A percentile compares a stretch with the other conserved stretches of the same genome.
Evolutionary conservation across 2,113 vertebrate species (phyloP).

Genomic region (Mesocricetus auratus): DNA sequence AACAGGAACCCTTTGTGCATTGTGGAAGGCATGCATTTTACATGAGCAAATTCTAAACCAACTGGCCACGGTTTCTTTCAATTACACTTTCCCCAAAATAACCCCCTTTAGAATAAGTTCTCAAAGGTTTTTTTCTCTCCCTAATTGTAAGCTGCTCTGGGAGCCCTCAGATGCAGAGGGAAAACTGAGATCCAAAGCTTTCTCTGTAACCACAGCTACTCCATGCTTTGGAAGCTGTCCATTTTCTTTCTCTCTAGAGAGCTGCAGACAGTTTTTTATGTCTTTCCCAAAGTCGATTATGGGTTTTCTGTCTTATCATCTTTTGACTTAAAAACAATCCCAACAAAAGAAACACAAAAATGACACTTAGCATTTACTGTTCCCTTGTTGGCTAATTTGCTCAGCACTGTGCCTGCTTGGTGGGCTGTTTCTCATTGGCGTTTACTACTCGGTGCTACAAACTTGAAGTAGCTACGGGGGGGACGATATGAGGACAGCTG

Average conservation of each 20-base stretch:
- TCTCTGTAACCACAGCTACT: slow-evolving; percentile 64
- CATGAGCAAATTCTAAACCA: slow-evolving; percentile 74
- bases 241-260: slow-evolving; percentile 53
- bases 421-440: background rate
- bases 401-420: background rate
- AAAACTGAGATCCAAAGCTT: slow-evolving; percentile 25
- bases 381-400: background rate
- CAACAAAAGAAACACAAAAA: slow-evolving; percentile 36
- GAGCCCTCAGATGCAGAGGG: background rate
- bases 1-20: slow-evolving; percentile 61
- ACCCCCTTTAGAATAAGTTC: slow-evolving; percentile 63
- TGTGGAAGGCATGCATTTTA: slow-evolving; percentile 72
- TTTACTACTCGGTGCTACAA: slow-evolving; percentile 74
- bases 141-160: slow-evolving; percentile 54
- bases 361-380: background rate
- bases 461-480: background rate
- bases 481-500: slow-evolving; percentile 60
- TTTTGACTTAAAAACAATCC: slow-evolving; percentile 15
- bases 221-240: slow-evolving; percentile 34
- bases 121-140: slow-evolving; percentile 61
- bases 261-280: slow-evolving; percentile 56
- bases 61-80: slow-evolving; percentile 64
- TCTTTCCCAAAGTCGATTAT: slow-evolving; percentile 74
- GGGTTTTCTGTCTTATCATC: slow-evolving; percentile 41
- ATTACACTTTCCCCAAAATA: slow-evolving; percentile 69